Conservation (phyloP, 2,797 vertebrate genomes). For the Acanthornis magna region DNA sequence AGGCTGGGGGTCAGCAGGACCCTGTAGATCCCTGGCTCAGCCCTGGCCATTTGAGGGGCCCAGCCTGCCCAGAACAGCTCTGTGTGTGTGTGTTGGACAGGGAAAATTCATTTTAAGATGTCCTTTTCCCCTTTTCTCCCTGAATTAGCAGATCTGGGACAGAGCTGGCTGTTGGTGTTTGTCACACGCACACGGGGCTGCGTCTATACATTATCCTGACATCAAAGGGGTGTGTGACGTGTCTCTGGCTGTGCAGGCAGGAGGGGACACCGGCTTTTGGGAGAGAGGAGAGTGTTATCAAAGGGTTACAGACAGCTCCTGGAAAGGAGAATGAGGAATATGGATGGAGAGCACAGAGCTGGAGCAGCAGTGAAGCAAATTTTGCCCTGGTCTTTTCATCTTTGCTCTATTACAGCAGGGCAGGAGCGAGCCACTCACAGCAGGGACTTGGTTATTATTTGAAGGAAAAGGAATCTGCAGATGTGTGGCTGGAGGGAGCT, state of each 20-base stretch:
- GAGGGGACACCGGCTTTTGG: background rate
- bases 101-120: background rate
- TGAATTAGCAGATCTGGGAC: background rate
- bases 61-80: background rate
- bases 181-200: background rate
- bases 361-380: background rate
- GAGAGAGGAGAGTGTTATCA: background rate
- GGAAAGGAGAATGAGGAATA: background rate
- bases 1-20: background rate
- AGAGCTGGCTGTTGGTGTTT: background rate
- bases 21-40: background rate
- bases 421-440: accelerated
- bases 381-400: background rate
- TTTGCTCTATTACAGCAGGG: background rate
- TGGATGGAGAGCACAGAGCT: background rate
- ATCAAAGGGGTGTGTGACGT: background rate
- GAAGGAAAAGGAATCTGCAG: background rate
- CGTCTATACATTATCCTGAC: background rate
- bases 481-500: background rate
- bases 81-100: accelerated
- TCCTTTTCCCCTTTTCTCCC: background rate
- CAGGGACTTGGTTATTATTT: background rate
- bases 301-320: constrained; percentile 4
- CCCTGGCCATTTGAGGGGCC: background rate
- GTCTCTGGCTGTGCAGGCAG: background rate